Evolutionary conservation across 2,113 vertebrate genomes (phyloP), one percentile per base, ranked within the genome.

Genomic region (Ranitomeya imitator): DNA sequence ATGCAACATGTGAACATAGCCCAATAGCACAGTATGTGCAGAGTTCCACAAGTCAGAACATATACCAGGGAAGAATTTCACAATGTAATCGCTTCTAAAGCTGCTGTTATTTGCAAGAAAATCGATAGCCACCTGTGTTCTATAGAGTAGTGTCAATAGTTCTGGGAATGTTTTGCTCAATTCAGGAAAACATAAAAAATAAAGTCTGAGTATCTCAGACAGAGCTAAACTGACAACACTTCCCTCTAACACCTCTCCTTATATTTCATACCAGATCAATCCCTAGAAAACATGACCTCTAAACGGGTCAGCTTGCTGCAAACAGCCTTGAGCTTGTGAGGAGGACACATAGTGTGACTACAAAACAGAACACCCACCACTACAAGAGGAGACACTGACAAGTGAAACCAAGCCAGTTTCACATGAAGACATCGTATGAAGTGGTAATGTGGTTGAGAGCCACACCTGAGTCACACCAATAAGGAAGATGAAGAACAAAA

Each of bases 21-120:
- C 5, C 16, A 18, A 61, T 61, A 31, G 23, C 3, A 79, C 14
- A 21, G 51, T 16, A 16, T 51, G 19, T 9, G 31, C 51, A 59
- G 45, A 84, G 12, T 69, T n/a, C 14, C 15, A 19, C n/a, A 21
- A 69, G n/a, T n/a, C 45, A 31, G 12, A 79, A 31, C 16, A 6
- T 79, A 57, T 55, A 13, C 78, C 52, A 57, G n/a, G 78, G 14
- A 26, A 26, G 78, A 8, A 79, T 79, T 79, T 79, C 23, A 79
- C 21, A 79, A 79, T 59, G 54, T 26, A 60, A 31, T 57, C 3
- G 31, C 55, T 80, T 80, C 10, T 60, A 15, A n/a, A 80, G 79
- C 16, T 80, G 23, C 52, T 59, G 1, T 23, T 31, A 18, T 14
- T 51, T 26, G 55, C 3, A 7, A 60, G 55, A 23, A 80, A 8